Base-by-base conservation (phyloP, 1,140 invertebrate species). In the Sarcophaga peregrina region DNA sequence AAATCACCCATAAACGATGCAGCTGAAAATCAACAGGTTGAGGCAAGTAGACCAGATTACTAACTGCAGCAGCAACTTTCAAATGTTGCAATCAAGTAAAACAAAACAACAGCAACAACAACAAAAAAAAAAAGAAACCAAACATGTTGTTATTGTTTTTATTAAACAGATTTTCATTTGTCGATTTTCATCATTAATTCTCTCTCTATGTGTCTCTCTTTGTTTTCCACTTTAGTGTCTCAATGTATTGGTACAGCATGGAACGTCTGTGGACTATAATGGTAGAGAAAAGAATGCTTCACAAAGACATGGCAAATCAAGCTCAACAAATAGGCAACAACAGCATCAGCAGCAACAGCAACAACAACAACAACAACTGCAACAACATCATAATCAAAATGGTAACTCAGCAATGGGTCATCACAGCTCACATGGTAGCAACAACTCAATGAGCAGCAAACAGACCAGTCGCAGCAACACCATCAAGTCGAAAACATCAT, bases 1-100 rank as follows among this genome's bases (percentile, higher is more conserved):
- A 96, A 96, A 88, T 96, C 95, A 86, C 96, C 96, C 1, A 94
- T 97, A 45, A 96, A 97, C 87, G 96, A 97, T 90, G 96, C 96
- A 0, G 96, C 96, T 25, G 96, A 97, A 87, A 95, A 97, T 86
- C 95, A 97, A 87, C 96, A 97, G 86, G 93, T 96, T 84, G 95
- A 97, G 93, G 96, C 97, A 90, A 92, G 92, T 88, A 25, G 17
- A 20, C 50, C n/a, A 50, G 20, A 13, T 58, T 58, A 20, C 13
- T 74, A 11, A 6, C 8, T 46, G 7, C 58, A 37, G 11, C 46
- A 25, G 74, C 47, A 50, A 78, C 80, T 62, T 62, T 83, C 47
- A 54, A 83, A 83, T 75, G 50, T 80, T 54, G 37, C 47, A 45
- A 81, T 5, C 80, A n/a, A 10, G 46, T 50, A 46, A 37, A 54